Evolutionary conservation across 1,140 invertebrate genomes (phyloP), one percentile per base, ranked within the genome.

Genomic region (Potamilus streckersoni): DNA sequence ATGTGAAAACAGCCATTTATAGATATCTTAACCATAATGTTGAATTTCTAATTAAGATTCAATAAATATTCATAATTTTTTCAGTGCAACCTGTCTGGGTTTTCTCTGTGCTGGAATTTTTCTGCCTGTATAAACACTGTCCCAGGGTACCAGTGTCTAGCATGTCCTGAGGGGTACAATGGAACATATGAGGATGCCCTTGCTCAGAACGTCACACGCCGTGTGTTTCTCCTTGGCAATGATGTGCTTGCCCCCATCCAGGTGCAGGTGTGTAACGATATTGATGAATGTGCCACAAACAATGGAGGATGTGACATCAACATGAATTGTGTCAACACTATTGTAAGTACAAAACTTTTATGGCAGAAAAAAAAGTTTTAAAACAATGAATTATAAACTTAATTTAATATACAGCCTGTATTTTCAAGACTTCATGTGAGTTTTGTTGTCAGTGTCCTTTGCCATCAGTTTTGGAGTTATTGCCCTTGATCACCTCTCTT

Each of bases 221-320:
- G 80, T 17, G 71, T 76, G 13, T 82, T 82, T 69, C 56, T 74
- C 13, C 65, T 57, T 8, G 58, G 20, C 56, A 82, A 82, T 55
- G n/a, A 23, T 11, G 64, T 71, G 62, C 68, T 60, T 16, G 72
- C 68, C 57, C 62, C 61, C 19, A 31, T 56, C 6, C 63, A 69
- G 13, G 61, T 62, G 19, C 82, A 84, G 71, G 57, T 23, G 11
- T 84, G 82, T 66, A 58, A 79, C 3, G 82, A 84, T 61, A 61
- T 82, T 23, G 79, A 84, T 69, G 82, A 84, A 69, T 84, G 82
- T 71, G 68, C 70, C 23, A 58, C 68, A 16, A 68, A 80, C 62
- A 84, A 84, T 63, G 82, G 82, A 1, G 82, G 82, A 16, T 84
- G 82, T 75, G 81, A 84, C 58, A 17, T 65, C 1, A 76, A 80